Base-by-base conservation (phyloP, 1,140 invertebrate species). In the Tetraneura akinire region DNA sequence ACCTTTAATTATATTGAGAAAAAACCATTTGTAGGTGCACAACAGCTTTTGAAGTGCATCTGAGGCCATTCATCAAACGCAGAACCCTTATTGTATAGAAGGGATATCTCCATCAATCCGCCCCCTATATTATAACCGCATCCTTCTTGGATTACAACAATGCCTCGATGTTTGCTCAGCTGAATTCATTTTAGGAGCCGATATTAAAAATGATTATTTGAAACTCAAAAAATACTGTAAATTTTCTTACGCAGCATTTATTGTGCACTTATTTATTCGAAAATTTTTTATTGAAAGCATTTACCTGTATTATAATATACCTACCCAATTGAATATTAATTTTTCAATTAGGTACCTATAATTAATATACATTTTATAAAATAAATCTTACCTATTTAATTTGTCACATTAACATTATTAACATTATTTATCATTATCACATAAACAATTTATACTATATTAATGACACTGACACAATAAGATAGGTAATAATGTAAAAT, bases 1-100 rank as follows among this genome's bases (percentile, higher is more conserved):
- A 68, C 14, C 37, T 68, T 47, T 68, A 68, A 68, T 68, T 57
- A 32, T 2, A n/a, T 68, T 21, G 5, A 42, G n/a, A 21, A 68
- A 68, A 66, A 68, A 47, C 23, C 21, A 68, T 26, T 71, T 49
- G 21, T 66, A 66, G 74, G 53, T 49, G 37, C 42, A 47, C 37
- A 78, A 29, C 49, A 37, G 74, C 74, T 78, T 78, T 78, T 60
- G 71, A 78, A 78, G 74, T 78, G 74, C 55, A 47, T 45, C 37
- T 29, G 74, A 60, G 37, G 32, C 55, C 37, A 78, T 78, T 78
- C 42, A 78, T 78, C 74, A 62, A 78, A 21, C 37, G 5, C 55
- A 11, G 32, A 55, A 71, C 68, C 68, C 68, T 51, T 42, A 21
- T 49, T 51, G 47, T 53, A 71, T 42, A 73, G n/a, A 57, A 78